Evolutionary conservation across 2,113 vertebrate genomes (phyloP).

Genomic region (Strix aluco): DNA sequence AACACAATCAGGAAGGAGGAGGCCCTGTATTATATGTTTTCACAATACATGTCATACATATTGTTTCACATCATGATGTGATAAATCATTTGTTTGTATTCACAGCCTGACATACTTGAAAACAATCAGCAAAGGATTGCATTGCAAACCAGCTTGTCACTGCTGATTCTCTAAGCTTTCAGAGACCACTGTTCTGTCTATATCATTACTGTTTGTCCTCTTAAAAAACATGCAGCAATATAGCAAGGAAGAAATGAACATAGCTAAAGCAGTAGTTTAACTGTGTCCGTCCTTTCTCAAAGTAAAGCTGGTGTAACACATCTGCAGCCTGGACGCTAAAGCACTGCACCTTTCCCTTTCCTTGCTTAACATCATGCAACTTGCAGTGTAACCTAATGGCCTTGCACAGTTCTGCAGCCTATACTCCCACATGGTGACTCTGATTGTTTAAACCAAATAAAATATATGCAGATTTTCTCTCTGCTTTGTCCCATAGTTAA

Average conservation of each 20-base stretch:
- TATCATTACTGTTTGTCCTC: not conserved
- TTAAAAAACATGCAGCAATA: not conserved
- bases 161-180: not conserved
- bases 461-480: not conserved
- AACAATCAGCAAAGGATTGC: not conserved
- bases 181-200: not conserved
- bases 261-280: not conserved
- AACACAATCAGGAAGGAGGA: not conserved
- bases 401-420: not conserved
- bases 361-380: not conserved
- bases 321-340: not conserved
- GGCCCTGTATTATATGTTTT: not conserved
- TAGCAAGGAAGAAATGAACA: not conserved
- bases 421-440: fast-evolving
- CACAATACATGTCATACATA: not conserved
- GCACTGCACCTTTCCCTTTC: not conserved
- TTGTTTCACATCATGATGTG: not conserved
- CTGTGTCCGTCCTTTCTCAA: not conserved
- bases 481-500: not conserved
- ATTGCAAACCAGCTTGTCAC: not conserved
- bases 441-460: not conserved
- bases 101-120: not conserved
- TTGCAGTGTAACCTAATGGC: not conserved
- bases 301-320: not conserved
- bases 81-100: not conserved